A percentile compares a stretch with the other conserved stretches of the same genome.
phyloP scores from a whole-genome alignment of 35 echinoderm and acorn worm genomes.

The Apostichopus japonicus region DNA sequence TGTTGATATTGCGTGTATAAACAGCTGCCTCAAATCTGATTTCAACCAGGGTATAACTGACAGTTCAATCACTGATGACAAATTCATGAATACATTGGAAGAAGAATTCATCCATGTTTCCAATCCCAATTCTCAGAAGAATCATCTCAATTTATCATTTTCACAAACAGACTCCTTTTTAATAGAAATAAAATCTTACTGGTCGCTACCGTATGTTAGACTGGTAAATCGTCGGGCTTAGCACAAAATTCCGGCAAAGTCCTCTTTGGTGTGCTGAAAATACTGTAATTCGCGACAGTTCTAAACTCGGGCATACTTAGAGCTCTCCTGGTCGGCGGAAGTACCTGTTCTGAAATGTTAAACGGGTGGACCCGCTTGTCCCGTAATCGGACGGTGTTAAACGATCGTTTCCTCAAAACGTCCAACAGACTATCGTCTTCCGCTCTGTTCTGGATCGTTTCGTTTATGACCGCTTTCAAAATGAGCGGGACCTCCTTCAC shows the following conservation, averaged over 20 bases:
- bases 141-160: too few relatives aligned
- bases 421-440: slow-evolving; percentile 78
- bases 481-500: slow-evolving; percentile 84
- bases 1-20: too few relatives aligned
- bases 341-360: slow-evolving; percentile 61
- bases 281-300: slow-evolving; percentile 34
- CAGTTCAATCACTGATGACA: too few relatives aligned
- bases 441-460: slow-evolving; percentile 78
- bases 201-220: slow-evolving; percentile 1
- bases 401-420: slow-evolving; percentile 72
- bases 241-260: slow-evolving; percentile 93
- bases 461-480: slow-evolving; percentile 79
- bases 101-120: too few relatives aligned
- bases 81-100: too few relatives aligned
- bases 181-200: too few relatives aligned
- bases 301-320: slow-evolving; percentile 87
- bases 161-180: too few relatives aligned
- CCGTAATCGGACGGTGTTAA: slow-evolving; percentile 62
- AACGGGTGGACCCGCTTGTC: slow-evolving; percentile 78
- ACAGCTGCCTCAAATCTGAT: too few relatives aligned
- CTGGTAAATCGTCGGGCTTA: slow-evolving; percentile 85
- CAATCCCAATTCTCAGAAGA: too few relatives aligned
- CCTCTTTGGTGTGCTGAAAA: slow-evolving; percentile 59
- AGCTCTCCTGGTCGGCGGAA: slow-evolving; percentile 61
- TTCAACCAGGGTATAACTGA: too few relatives aligned